Percentiles rank a stretch among this genome's conserved stretches.
Conservation (phyloP, 1,140 invertebrate species). For the Drosophila sturtevanti region DNA sequence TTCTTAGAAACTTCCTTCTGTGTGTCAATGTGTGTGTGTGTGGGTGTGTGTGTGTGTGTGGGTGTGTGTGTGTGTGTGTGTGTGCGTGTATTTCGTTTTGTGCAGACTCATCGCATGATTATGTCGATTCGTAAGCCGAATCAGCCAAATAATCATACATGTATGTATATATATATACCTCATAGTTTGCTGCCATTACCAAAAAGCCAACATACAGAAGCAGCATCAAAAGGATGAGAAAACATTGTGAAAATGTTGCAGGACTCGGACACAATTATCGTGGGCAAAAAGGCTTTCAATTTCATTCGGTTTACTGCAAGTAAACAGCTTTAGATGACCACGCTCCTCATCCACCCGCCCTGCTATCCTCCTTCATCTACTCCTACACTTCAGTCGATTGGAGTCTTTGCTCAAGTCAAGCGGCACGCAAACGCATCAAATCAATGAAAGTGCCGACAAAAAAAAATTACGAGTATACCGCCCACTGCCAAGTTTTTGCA, state of each 20-base stretch:
- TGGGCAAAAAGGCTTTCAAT: conserved; percentile 68
- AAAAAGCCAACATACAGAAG: conserved; percentile 35
- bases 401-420: conserved; percentile 59
- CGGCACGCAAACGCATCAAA: conserved; percentile 80
- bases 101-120: conserved; percentile 73
- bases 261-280: conserved; percentile 67
- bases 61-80: conserved; percentile 32
- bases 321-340: conserved; percentile 64
- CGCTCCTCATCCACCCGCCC: neutral
- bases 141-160: conserved; percentile 61
- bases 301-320: conserved; percentile 74
- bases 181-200: conserved; percentile 44
- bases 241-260: conserved; percentile 26
- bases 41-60: neutral
- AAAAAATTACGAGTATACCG: neutral
- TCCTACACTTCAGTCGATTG: conserved; percentile 22
- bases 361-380: neutral
- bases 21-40: neutral
- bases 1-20: neutral
- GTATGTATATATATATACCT: neutral
- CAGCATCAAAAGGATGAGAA: neutral
- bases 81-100: conserved; percentile 45
- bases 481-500: conserved; percentile 63
- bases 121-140: conserved; percentile 54
- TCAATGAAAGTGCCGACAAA: conserved; percentile 67